Evolutionary conservation across 2,113 vertebrate genomes (phyloP).

Genomic region (Mobula hypostoma): DNA sequence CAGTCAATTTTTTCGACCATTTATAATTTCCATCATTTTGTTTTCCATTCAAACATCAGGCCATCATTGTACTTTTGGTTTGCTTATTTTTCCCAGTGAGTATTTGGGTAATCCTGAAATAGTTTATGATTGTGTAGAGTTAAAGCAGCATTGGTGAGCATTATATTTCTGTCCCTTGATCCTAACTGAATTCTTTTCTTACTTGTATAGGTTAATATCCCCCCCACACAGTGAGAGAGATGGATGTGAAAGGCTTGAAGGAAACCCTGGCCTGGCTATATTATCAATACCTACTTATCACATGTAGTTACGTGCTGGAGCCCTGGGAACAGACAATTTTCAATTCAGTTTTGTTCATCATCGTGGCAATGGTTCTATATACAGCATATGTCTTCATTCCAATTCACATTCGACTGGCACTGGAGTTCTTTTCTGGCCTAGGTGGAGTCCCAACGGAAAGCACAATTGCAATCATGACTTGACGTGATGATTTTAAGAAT

Average conservation of each 20-base stretch:
- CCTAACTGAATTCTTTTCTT: not conserved
- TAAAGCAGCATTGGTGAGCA: not conserved
- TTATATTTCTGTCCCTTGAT: not conserved
- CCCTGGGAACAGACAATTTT: conserved; percentile 93
- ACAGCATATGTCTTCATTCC: conserved; percentile 91
- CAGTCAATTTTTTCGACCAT: too few species aligned
- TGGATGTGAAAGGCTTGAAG: conserved; percentile 75
- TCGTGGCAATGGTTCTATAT: conserved; percentile 84
- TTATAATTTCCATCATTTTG: too few species aligned
- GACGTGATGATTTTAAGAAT: conserved; percentile 40
- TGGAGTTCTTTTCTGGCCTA: conserved; percentile 83
- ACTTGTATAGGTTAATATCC: conserved; percentile 40
- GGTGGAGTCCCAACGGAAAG: conserved; percentile 65
- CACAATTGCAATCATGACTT: conserved; percentile 63
- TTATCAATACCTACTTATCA: conserved; percentile 94
- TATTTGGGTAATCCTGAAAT: not conserved
- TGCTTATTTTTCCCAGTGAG: too few species aligned
- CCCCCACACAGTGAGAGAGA: conserved; percentile 44
- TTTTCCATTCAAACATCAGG: too few species aligned
- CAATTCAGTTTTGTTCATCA: conserved; percentile 76
- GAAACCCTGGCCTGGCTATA: conserved; percentile 88
- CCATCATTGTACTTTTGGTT: too few species aligned
- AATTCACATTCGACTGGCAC: conserved; percentile 79
- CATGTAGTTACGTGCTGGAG: conserved; percentile 88
- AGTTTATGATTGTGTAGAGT: not conserved